Conservation (phyloP, 2,797 vertebrate genomes). For the Valencia hispanica region DNA sequence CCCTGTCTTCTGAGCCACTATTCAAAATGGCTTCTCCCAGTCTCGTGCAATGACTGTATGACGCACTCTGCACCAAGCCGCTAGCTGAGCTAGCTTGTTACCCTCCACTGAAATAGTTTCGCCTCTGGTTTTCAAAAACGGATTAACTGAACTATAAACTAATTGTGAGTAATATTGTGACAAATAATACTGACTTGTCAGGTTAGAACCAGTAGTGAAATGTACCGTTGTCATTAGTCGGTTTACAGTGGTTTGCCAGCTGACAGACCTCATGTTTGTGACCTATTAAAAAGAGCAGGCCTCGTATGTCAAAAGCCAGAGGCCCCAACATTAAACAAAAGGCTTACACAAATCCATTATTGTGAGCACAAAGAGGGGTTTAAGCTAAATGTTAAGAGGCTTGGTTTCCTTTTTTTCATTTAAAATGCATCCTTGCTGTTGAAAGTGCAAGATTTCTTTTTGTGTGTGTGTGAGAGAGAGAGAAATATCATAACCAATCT, state of each 20-base stretch:
- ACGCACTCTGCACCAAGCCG: slow-evolving; percentile 84
- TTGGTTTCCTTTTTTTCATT: slow-evolving; percentile 29
- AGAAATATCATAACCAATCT: background rate
- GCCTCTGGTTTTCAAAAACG: slow-evolving; percentile 25
- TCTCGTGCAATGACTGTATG: slow-evolving; percentile 68
- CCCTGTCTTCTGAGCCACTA: slow-evolving; percentile 48
- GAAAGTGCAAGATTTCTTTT: background rate
- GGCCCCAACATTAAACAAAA: slow-evolving; percentile 54
- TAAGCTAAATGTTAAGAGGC: slow-evolving; percentile 19
- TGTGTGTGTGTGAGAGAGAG: background rate
- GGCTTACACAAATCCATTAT: slow-evolving; percentile 47
- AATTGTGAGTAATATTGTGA: background rate
- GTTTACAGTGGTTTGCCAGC: slow-evolving; percentile 36
- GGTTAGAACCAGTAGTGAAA: background rate
- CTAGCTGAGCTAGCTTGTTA: slow-evolving; percentile 55
- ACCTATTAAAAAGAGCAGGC: slow-evolving; percentile 64
- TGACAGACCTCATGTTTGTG: slow-evolving; percentile 65
- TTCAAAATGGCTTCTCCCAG: slow-evolving; percentile 86
- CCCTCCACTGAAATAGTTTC: slow-evolving; percentile 21
- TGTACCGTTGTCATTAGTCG: slow-evolving; percentile 1
- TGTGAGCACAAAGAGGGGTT: slow-evolving; percentile 30
- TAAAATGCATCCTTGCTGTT: slow-evolving; percentile 3
- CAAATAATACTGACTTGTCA: background rate
- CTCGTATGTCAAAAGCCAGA: slow-evolving; percentile 57
- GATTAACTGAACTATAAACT: background rate